Conservation (phyloP, 2,113 vertebrate genomes). For the Mesoclemmys tuberculata region DNA sequence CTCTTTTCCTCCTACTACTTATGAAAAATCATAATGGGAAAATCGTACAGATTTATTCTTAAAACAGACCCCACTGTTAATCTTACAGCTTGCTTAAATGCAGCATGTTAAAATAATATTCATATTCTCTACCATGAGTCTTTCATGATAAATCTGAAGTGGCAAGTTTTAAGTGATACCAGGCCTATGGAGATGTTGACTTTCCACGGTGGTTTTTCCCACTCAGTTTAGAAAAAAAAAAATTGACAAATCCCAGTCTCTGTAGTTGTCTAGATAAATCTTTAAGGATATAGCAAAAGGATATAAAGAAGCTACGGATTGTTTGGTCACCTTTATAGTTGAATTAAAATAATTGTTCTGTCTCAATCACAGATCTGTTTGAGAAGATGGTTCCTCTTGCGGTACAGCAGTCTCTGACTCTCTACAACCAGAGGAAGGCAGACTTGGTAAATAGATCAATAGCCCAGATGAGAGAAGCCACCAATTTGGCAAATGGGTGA, state of each 20-base stretch:
- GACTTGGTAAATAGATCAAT: conserved; percentile 94
- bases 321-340: background rate
- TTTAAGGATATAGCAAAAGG: background rate
- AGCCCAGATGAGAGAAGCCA: conserved; percentile 95
- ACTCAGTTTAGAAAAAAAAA: background rate
- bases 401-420: conserved; percentile 91
- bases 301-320: background rate
- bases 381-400: conserved; percentile 98
- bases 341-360: background rate
- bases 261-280: background rate
- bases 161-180: background rate
- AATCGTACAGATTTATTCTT: background rate
- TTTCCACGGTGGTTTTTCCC: background rate
- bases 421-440: conserved; percentile 91
- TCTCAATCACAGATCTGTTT: conserved; percentile 88
- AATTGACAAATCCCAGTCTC: background rate
- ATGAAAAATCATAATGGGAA: background rate
- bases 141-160: background rate
- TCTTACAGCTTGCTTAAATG: background rate
- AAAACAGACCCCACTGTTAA: background rate
- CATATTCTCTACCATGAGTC: background rate
- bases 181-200: background rate
- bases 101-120: background rate
- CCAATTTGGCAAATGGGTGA: conserved; percentile 95
- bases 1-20: background rate